phyloP scores from a whole-genome alignment of 2,113 vertebrate genomes.

The Syngnathus floridae region DNA sequence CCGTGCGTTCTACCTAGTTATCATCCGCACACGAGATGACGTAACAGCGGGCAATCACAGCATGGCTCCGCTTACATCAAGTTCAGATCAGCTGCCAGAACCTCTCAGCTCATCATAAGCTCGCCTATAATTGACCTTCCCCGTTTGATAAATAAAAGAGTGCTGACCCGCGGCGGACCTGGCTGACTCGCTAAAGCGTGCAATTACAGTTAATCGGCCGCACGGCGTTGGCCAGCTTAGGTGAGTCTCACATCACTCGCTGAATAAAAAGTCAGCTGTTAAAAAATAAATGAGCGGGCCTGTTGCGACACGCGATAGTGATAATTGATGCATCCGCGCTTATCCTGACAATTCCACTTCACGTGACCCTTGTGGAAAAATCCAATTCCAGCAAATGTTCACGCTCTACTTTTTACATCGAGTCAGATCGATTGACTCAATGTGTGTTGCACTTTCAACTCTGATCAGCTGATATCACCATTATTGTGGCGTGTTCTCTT shows the following conservation, averaged over 20 bases:
- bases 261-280: constrained; percentile 41
- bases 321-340: not conserved
- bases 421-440: not conserved
- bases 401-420: not conserved
- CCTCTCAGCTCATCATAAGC: constrained; percentile 37
- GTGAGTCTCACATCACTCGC: constrained; percentile 27
- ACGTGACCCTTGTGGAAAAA: not conserved
- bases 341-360: not conserved
- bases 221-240: constrained; percentile 40
- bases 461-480: too few relatives aligned
- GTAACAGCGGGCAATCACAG: constrained; percentile 58
- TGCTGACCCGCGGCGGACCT: constrained; percentile 22
- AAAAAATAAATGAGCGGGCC: constrained; percentile 41
- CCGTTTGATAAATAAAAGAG: constrained; percentile 35
- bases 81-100: constrained; percentile 48
- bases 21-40: constrained; percentile 49
- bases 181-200: constrained; percentile 37
- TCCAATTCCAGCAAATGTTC: not conserved
- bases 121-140: constrained; percentile 43
- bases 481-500: constrained; percentile 2
- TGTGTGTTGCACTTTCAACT: constrained; percentile 44
- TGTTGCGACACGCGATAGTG: constrained; percentile 1
- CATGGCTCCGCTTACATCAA: constrained; percentile 54
- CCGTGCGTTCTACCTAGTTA: constrained; percentile 43
- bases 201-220: constrained; percentile 40